Evolutionary conservation across 1,140 invertebrate genomes (phyloP), one percentile per base, ranked within the genome.

Genomic region (Ptiloglossa arizonensis): DNA sequence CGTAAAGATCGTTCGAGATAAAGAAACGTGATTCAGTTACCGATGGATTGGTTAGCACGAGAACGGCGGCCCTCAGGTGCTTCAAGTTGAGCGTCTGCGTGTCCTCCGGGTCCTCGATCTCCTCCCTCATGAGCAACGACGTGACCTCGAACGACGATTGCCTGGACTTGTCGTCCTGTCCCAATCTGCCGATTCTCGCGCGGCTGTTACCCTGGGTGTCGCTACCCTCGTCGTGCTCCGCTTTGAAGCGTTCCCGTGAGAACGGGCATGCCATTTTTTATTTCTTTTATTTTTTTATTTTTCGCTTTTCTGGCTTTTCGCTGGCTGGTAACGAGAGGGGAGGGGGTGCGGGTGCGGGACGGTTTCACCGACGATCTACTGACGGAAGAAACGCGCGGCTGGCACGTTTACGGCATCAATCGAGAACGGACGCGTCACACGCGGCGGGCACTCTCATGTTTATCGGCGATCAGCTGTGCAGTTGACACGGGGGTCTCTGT

Each of bases 1-100:
- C 6, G 41, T 2, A 52, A 24, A 46, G 44, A 38, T 62, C 32
- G 27, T 41, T 35, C 60, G 35, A 66, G 69, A 73, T 5, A 81
- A 17, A 5, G 38, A 48, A 35, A 67, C 19, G n/a, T 63, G 2
- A 8, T 2, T 13, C 41, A 93, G n/a, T n/a, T 91, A 95, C 94
- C 92, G 93, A 90, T 78, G 94, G 94, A 81, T 93, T 92, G 13
- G 94, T 95, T 63, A 95, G 88, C 67, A 94, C 90, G 19, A 92
- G 89, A n/a, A 95, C 93, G 2, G 94, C 94, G 15, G 93, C 92
- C 69, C 92, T 93, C 24, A 95, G 86, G 68, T 94, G 93, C 82
- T 94, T 94, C 56, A 94, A 89, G 82, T 94, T 95, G 35, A 95
- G 89, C 11, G 94, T 94, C 78, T 93, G 93, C 19, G 89, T 93